A percentile compares a stretch with the other conserved stretches of the same genome.
phyloP scores from a whole-genome alignment of 2,888 invertebrate genomes.

The Hirtodrosophila trivittata region DNA sequence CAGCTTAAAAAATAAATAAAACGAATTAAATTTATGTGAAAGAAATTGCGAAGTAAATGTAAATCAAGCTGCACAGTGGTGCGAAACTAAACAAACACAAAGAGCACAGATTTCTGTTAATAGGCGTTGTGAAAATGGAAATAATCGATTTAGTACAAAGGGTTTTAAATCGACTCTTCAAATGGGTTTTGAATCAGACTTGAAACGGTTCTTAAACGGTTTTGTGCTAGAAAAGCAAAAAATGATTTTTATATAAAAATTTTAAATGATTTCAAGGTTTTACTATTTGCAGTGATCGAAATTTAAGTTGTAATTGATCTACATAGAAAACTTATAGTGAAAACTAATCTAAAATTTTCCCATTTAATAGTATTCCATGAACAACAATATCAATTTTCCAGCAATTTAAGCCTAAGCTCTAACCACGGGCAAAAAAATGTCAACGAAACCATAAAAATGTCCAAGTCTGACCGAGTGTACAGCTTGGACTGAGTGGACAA shows the following conservation, averaged over 20 bases:
- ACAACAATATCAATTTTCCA: conserved; percentile 37
- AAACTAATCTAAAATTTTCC: too few relatives aligned
- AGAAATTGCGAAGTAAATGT: conserved; percentile 25
- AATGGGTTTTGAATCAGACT: background rate
- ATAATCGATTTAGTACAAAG: background rate
- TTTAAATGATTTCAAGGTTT: too few relatives aligned
- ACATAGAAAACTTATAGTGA: too few relatives aligned
- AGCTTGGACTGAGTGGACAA: conserved; percentile 19
- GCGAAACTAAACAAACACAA: background rate
- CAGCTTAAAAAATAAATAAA: conserved; percentile 10
- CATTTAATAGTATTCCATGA: too few relatives aligned
- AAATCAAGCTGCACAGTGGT: conserved; percentile 24
- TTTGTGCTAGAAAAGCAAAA: too few relatives aligned
- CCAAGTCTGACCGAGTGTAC: conserved; percentile 37
- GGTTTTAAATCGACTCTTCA: background rate
- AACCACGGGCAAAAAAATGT: conserved; percentile 48
- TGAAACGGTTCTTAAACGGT: background rate
- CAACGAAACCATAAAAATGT: conserved; percentile 73
- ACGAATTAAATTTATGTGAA: conserved; percentile 21
- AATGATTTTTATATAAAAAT: too few relatives aligned
- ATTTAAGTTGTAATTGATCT: too few relatives aligned
- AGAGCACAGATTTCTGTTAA: too few relatives aligned
- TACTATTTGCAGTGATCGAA: too few relatives aligned
- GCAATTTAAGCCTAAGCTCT: conserved; percentile 9
- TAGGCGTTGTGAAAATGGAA: too few relatives aligned